phyloP scores from a whole-genome alignment of 2,888 invertebrate species.

The Drosophila neonasuta region DNA sequence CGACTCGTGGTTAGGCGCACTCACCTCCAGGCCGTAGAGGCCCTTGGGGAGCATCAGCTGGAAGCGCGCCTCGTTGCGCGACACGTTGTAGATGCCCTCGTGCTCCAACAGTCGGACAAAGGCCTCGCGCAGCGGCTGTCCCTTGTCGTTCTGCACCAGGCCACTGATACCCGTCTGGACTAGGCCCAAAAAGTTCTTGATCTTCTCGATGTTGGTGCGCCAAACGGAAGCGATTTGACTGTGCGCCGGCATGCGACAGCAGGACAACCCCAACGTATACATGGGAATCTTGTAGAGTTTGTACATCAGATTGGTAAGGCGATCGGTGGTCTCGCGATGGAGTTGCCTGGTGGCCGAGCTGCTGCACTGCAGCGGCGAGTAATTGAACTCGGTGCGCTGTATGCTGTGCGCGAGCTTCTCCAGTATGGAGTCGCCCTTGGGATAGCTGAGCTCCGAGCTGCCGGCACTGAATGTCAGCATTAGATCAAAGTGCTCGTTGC shows the following conservation, averaged over 20 bases:
- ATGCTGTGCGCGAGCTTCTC: slow-evolving; percentile 78
- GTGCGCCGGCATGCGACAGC: slow-evolving; percentile 91
- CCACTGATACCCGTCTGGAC: slow-evolving; percentile 89
- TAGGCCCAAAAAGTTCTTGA: slow-evolving; percentile 85
- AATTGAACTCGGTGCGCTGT: slow-evolving; percentile 76
- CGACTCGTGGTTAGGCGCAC: slow-evolving; percentile 85
- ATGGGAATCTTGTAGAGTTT: slow-evolving; percentile 86
- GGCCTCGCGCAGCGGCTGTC: slow-evolving; percentile 88
- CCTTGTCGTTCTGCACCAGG: slow-evolving; percentile 86
- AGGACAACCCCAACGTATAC: slow-evolving; percentile 88
- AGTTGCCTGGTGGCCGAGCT: slow-evolving; percentile 64
- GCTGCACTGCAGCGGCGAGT: slow-evolving; percentile 73
- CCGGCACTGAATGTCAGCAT: slow-evolving; percentile 90
- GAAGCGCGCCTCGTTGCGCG: slow-evolving; percentile 88
- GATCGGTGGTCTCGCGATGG: slow-evolving; percentile 81
- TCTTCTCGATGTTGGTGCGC: slow-evolving; percentile 86
- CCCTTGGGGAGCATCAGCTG: slow-evolving; percentile 88
- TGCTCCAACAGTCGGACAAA: slow-evolving; percentile 85
- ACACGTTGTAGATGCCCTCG: slow-evolving; percentile 84
- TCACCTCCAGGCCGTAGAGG: slow-evolving; percentile 85
- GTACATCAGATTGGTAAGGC: slow-evolving; percentile 85
- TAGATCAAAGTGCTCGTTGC: slow-evolving; percentile 87
- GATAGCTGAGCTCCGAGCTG: slow-evolving; percentile 84
- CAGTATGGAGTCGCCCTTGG: slow-evolving; percentile 73
- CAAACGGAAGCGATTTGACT: slow-evolving; percentile 87